Base-by-base conservation (phyloP, 2,113 vertebrate species). In the Lophotis ruficrista region DNA sequence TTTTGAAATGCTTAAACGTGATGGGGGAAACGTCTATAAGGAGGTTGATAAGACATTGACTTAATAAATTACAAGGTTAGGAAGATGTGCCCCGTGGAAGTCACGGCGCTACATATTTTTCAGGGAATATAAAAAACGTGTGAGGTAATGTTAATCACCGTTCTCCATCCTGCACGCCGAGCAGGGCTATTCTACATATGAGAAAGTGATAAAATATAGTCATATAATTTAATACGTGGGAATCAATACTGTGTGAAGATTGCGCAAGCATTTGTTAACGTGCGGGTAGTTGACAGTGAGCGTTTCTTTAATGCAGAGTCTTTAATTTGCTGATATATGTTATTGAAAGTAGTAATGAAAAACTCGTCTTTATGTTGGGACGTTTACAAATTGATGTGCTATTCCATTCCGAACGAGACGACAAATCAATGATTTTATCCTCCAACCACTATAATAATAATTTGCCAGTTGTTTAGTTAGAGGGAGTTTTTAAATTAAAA, bases 101-200 rank as follows among this genome's bases (percentile, higher is more conserved):
- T 90, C 90, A 41, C 0, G 53, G 83, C 0, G 61, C 91, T 82
- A 80, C 77, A 22, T 84, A 85, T 91, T 94, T 95, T 95, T 65
- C 89, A 95, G 83, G 78, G 89, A 82, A 92, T 82, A 73, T 83
- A 83, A 94, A 92, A 48, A 50, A 58, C 33, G 35, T 73, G 75
- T 87, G 96, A 96, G 94, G 87, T 94, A 85, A 96, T 91, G 91
- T 96, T 93, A 89, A 92, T 94, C 86, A 87, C 92, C 81, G 5
- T 71, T 93, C 91, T 78, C 94, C 73, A 50, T 25, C 83, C 86
- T 51, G 72, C 9, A 8, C 18, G 7, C 18, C 2, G 61, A 89
- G 73, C 8, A 54, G 91, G 68, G 70, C 78, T 78, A n/a, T 69
- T 94, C 91, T 95, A 79, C 89, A 83, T 94, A 58, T 5, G 65